These are phyloP conservation scores for Aspiorhynchus laticeps DNA, from an alignment of 2,113 vertebrate species.

Conservation along the genomic window DNA sequence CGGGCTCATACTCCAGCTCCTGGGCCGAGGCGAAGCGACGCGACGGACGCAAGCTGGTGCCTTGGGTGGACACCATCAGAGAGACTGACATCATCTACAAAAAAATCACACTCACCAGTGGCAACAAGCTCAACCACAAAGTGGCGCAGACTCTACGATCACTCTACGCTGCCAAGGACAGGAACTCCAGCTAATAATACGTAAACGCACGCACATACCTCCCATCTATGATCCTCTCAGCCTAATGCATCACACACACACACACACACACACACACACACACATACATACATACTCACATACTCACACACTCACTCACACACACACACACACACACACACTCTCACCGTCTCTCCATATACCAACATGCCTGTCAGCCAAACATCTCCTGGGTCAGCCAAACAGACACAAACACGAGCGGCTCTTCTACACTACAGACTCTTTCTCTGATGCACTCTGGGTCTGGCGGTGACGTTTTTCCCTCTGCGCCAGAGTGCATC, in stretches of 20 bases:
- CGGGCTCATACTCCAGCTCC: slow-evolving; percentile 96
- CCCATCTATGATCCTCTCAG: slow-evolving; percentile 8
- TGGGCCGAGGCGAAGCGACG: slow-evolving; percentile 97
- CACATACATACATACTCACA: too few relatives aligned
- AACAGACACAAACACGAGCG: slow-evolving; percentile 75
- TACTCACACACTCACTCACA: too few relatives aligned
- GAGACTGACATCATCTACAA: slow-evolving; percentile 99
- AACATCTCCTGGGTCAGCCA: slow-evolving; percentile 27
- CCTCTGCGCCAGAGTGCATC: slow-evolving; percentile 38
- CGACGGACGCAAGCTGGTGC: slow-evolving; percentile 96
- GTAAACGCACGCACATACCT: slow-evolving; percentile 67
- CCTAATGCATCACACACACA: slow-evolving; percentile 7
- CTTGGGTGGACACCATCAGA: slow-evolving; percentile 99
- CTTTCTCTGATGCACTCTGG: slow-evolving; percentile 64
- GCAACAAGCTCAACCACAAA: slow-evolving; percentile 99
- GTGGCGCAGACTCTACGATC: slow-evolving; percentile 96
- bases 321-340: too few relatives aligned
- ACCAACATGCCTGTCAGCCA: slow-evolving; percentile 14
- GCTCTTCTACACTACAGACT: slow-evolving; percentile 81
- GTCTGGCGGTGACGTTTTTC: slow-evolving; percentile 5
- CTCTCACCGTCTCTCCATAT: not conserved
- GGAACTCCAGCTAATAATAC: slow-evolving; percentile 96
- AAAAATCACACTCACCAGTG: slow-evolving; percentile 98
- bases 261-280: not conserved
- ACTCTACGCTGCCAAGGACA: slow-evolving; percentile 96